Conservation (phyloP, 2,888 invertebrate species). For the Orchestes rusci region DNA sequence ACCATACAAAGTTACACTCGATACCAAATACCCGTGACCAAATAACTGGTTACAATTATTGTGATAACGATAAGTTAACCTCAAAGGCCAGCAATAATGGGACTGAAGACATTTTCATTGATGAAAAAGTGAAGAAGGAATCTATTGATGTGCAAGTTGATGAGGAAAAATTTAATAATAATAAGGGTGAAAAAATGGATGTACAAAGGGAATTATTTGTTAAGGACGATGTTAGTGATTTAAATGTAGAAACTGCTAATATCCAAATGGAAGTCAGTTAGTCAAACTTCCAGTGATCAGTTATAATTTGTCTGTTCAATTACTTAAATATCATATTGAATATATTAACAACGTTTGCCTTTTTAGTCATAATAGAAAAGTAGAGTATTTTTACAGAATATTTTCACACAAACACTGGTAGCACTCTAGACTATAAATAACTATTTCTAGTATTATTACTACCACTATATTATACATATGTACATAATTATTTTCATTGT, state of each 20-base stretch:
- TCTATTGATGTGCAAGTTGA: conserved; percentile 4
- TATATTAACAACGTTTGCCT: conserved; percentile 36
- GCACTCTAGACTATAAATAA: conserved; percentile 19
- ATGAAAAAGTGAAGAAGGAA: conserved; percentile 31
- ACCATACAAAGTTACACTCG: conserved; percentile 77
- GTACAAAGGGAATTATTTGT: conserved; percentile 40
- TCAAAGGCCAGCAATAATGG: conserved; percentile 37
- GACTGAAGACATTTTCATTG: conserved; percentile 27
- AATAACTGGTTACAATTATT: conserved; percentile 56
- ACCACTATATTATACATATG: conserved; percentile 32
- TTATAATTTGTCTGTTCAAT: conserved; percentile 27
- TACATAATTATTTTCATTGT: conserved; percentile 32
- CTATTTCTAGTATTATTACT: conserved; percentile 29
- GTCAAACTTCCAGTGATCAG: conserved; percentile 41
- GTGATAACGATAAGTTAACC: conserved; percentile 53
- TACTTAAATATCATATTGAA: conserved; percentile 29
- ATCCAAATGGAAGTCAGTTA: conserved; percentile 35
- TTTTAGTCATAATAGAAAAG: conserved; percentile 35
- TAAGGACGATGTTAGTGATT: conserved; percentile 33
- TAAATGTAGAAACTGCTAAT: conserved; percentile 23
- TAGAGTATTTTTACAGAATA: conserved; percentile 45
- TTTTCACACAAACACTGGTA: conserved; percentile 41
- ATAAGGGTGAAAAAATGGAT: conserved; percentile 42
- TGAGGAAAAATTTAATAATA: conserved; percentile 37
- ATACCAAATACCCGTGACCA: conserved; percentile 49